Conservation (phyloP, 2,797 vertebrate species). For the Galago senegalensis region DNA sequence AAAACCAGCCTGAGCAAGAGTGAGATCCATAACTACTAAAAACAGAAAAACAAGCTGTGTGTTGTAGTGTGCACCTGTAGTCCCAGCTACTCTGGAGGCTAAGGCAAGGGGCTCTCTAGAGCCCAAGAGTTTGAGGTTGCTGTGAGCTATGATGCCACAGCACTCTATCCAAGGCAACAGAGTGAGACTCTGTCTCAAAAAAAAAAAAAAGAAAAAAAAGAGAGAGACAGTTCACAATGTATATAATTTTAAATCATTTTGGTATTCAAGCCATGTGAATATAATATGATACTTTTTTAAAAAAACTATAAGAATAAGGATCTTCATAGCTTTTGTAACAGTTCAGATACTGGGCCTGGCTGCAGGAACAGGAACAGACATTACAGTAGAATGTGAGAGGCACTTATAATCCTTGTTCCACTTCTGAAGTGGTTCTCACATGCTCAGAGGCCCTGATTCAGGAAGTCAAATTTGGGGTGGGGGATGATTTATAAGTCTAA, state of each 20-base stretch:
- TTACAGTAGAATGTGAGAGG: not conserved
- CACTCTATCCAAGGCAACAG: too few species aligned
- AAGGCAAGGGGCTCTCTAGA: too few species aligned
- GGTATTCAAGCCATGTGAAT: not conserved
- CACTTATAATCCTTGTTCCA: not conserved
- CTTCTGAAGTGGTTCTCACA: not conserved
- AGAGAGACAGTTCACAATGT: not conserved
- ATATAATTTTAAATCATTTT: constrained; percentile 21
- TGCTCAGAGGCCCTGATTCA: not conserved
- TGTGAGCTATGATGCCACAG: too few species aligned
- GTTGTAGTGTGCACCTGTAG: too few species aligned
- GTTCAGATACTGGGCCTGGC: not conserved
- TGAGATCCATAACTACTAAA: too few species aligned
- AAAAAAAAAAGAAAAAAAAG: too few species aligned
- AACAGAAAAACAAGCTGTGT: too few species aligned
- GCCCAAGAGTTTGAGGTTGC: too few species aligned
- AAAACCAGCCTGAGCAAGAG: too few species aligned
- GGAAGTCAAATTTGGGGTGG: not conserved
- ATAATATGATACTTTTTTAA: not conserved
- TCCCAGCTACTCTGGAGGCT: too few species aligned
- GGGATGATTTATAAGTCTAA: not conserved
- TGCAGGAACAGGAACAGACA: not conserved
- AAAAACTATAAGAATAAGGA: not conserved
- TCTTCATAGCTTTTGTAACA: not conserved
- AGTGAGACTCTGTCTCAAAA: too few species aligned